Percentiles rank a stretch among this genome's conserved stretches.
Conservation (phyloP, 2,888 invertebrate genomes). For the Nemapogon koenigi region DNA sequence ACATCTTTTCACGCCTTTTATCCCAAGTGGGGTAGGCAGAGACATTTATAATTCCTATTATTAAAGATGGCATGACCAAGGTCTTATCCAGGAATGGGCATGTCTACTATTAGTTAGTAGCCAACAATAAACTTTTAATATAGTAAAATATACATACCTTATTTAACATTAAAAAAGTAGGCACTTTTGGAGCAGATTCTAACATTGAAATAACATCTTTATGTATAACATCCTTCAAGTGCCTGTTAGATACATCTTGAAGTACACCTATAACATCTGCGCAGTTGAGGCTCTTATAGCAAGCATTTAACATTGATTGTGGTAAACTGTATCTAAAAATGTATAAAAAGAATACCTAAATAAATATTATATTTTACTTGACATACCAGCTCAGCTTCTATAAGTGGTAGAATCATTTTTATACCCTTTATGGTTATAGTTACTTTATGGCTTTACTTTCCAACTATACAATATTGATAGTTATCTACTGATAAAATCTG, state of each 20-base stretch:
- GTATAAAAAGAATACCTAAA: slow-evolving; percentile 1
- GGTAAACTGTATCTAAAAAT: slow-evolving; percentile 43
- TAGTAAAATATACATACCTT: slow-evolving; percentile 67
- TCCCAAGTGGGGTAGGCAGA: too few relatives aligned
- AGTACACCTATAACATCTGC: slow-evolving; percentile 86
- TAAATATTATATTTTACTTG: neutral
- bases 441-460: too few relatives aligned
- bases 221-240: slow-evolving; percentile 73
- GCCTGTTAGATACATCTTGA: slow-evolving; percentile 80
- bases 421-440: neutral
- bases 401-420: neutral
- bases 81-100: too few relatives aligned
- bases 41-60: too few relatives aligned
- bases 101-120: too few relatives aligned
- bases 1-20: too few relatives aligned
- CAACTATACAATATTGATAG: too few relatives aligned
- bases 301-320: slow-evolving; percentile 48
- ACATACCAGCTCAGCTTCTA: neutral
- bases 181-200: slow-evolving; percentile 61
- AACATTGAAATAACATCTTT: slow-evolving; percentile 73
- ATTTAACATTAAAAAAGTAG: slow-evolving; percentile 85
- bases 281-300: slow-evolving; percentile 67
- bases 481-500: too few relatives aligned
- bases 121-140: neutral
- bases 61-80: too few relatives aligned